Conservation (phyloP, 2,113 vertebrate genomes). For the Nymphicus hollandicus region DNA sequence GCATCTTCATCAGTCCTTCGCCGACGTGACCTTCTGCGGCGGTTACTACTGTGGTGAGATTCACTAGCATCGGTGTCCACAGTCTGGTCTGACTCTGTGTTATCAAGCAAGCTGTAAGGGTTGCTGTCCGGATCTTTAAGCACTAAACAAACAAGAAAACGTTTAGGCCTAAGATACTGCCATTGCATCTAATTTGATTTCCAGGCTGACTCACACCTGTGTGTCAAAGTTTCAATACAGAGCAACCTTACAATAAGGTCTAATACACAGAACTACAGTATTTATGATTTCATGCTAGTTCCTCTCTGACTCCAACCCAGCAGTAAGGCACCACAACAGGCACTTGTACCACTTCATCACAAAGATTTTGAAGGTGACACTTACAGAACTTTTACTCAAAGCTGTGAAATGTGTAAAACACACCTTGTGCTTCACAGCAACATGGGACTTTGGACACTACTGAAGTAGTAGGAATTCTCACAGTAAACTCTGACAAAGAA, state of each 20-base stretch:
- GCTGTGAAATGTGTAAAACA: not conserved
- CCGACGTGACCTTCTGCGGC: conserved; percentile 90
- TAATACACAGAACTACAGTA: not conserved
- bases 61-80: conserved; percentile 95
- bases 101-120: conserved; percentile 88
- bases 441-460: not conserved
- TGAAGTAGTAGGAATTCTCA: not conserved
- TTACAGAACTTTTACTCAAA: not conserved
- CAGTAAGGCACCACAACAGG: not conserved
- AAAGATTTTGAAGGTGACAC: not conserved
- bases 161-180: not conserved
- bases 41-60: conserved; percentile 88
- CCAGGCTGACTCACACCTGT: not conserved
- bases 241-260: not conserved
- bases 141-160: conserved; percentile 71
- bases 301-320: not conserved
- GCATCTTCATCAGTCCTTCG: conserved; percentile 94
- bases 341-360: not conserved
- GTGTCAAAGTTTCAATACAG: not conserved
- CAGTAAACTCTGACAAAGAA: not conserved
- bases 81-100: conserved; percentile 96
- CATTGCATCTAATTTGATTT: not conserved
- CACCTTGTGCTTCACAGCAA: not conserved
- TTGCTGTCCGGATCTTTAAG: conserved; percentile 90
- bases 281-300: not conserved